Conservation (phyloP, 2,113 vertebrate species). For the Notothenia coriiceps region DNA sequence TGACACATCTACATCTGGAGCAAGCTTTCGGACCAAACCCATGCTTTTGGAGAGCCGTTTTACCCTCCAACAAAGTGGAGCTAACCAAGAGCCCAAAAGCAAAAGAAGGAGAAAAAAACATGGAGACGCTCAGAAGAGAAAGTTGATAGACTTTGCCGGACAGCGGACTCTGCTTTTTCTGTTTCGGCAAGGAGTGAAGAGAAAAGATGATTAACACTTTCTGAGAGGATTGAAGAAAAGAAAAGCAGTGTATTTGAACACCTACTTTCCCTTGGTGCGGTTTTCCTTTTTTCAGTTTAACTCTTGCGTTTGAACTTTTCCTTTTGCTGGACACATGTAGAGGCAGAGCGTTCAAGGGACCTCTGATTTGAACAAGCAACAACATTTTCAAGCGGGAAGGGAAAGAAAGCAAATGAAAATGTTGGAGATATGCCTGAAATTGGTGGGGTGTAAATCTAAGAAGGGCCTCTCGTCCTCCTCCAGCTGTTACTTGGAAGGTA, state of each 20-base stretch:
- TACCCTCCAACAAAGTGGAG: conserved; percentile 29
- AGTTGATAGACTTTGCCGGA: conserved; percentile 72
- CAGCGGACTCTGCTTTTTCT: conserved; percentile 41
- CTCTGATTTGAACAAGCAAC: conserved; percentile 51
- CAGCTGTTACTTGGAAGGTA: conserved; percentile 98
- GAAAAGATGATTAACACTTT: conserved; percentile 37
- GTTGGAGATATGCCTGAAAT: conserved; percentile 99
- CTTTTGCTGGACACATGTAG: conserved; percentile 59
- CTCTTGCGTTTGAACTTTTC: conserved; percentile 13
- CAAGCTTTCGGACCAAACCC: conserved; percentile 26
- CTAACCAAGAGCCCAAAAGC: conserved; percentile 32
- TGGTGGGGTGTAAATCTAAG: conserved; percentile 99
- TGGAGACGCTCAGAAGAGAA: conserved; percentile 77
- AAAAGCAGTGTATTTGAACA: conserved; percentile 9
- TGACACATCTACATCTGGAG: conserved; percentile 52
- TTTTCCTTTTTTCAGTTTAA: conserved; percentile 21
- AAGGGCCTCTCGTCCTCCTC: conserved; percentile 97
- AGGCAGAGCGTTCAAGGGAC: conserved; percentile 24
- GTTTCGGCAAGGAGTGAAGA: conserved; percentile 36
- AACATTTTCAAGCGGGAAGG: conserved; percentile 65
- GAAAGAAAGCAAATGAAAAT: conserved; percentile 93
- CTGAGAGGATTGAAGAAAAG: conserved; percentile 21
- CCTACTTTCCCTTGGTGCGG: background rate
- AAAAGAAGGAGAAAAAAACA: conserved; percentile 67
- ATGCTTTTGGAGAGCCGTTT: conserved; percentile 18